Conservation (phyloP, 2,888 invertebrate genomes). For the Agrochola macilenta region DNA sequence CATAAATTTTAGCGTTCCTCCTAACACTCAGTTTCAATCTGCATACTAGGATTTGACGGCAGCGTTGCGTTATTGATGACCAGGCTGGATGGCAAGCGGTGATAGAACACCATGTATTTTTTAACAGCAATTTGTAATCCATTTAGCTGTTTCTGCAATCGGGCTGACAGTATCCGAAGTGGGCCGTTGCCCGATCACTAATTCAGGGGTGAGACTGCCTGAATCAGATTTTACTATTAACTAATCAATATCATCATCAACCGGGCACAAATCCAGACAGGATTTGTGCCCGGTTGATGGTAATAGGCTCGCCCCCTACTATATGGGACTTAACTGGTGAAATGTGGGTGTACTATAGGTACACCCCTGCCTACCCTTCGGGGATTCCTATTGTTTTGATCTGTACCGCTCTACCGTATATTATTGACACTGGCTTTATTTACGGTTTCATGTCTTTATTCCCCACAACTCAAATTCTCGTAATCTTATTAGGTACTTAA, state of each 20-base stretch:
- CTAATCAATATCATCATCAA: conserved; percentile 4
- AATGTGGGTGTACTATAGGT: not conserved
- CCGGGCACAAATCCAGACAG: too few species aligned
- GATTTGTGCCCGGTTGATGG: not conserved
- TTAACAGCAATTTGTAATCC: conserved; percentile 58
- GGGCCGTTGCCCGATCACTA: conserved; percentile 14
- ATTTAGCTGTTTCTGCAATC: conserved; percentile 53
- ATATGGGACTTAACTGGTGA: not conserved
- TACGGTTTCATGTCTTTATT: conserved; percentile 15
- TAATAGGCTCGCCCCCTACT: not conserved
- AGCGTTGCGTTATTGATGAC: conserved; percentile 60
- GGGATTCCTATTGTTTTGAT: not conserved
- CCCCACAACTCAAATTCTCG: conserved; percentile 33
- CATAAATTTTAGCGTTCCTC: conserved; percentile 53
- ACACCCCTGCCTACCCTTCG: too few species aligned
- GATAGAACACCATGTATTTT: conserved; percentile 55
- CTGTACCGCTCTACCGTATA: not conserved
- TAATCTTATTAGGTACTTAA: conserved; percentile 39
- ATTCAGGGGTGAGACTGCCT: conserved; percentile 35
- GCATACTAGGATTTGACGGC: conserved; percentile 52
- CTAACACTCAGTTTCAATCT: conserved; percentile 61
- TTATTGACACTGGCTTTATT: conserved; percentile 26
- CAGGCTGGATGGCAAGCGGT: conserved; percentile 10
- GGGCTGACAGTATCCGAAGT: conserved; percentile 21
- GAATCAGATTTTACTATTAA: conserved; percentile 14